A percentile compares a stretch with the other conserved stretches of the same genome.
Evolutionary conservation across 2,888 invertebrate genomes (phyloP).

Genomic region (Phalangium opilio): DNA sequence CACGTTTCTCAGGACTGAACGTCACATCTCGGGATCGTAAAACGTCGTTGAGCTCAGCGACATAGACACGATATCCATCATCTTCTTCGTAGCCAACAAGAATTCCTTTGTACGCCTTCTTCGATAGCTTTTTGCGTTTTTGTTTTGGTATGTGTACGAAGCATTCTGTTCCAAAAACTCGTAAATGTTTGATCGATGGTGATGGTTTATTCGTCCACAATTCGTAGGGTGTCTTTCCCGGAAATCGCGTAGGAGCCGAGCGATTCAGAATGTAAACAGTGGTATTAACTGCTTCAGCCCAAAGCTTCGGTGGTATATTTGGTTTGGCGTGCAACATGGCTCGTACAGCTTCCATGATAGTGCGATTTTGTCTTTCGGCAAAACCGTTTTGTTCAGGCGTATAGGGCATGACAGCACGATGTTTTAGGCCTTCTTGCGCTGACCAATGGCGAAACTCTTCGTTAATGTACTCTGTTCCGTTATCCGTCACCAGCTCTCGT

Average conservation of each 20-base stretch:
- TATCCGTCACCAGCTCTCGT: constrained; percentile 10
- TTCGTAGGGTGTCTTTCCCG: constrained; percentile 18
- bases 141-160: constrained; percentile 9
- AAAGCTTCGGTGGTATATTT: too few species aligned
- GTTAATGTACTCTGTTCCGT: constrained; percentile 13
- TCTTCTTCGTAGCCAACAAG: constrained; percentile 8
- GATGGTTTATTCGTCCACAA: constrained; percentile 7
- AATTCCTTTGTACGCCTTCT: constrained; percentile 3
- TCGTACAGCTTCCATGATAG: too few species aligned
- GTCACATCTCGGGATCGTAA: too few species aligned
- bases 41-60: background rate
- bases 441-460: constrained; percentile 7
- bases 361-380: too few species aligned
- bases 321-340: too few species aligned
- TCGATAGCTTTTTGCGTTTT: constrained; percentile 5
- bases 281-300: constrained; percentile 12
- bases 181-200: constrained; percentile 14
- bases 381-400: too few species aligned
- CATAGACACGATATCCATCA: constrained; percentile 5
- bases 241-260: constrained; percentile 4
- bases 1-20: too few species aligned
- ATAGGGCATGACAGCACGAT: constrained; percentile 11
- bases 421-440: constrained; percentile 9
- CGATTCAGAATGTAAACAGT: constrained; percentile 21
- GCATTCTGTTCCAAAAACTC: constrained; percentile 15